Percentiles rank a stretch among this genome's conserved stretches.
phyloP scores from a whole-genome alignment of 1,140 invertebrate species.

The Paralvinella palmiformis region DNA sequence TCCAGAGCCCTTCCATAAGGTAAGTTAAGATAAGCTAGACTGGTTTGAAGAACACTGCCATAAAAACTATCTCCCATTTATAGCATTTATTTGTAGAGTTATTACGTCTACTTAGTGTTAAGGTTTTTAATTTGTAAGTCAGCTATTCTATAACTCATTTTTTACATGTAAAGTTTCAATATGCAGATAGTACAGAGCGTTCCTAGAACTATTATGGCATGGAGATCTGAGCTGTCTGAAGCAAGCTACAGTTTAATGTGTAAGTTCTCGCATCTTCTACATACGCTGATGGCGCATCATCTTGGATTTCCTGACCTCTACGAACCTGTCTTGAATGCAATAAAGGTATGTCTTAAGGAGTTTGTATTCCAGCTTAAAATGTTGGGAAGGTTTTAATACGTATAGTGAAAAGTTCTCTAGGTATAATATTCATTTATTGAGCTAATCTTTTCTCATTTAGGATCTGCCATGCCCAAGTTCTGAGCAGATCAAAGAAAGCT shows the following conservation, averaged over 20 bases:
- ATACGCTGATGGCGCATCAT: constrained; percentile 37
- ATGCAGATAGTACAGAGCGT: constrained; percentile 1
- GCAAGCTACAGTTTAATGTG: neutral
- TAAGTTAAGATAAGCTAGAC: constrained; percentile 18
- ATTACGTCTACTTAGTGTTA: no score
- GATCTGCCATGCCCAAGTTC: constrained; percentile 26
- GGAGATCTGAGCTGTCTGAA: neutral
- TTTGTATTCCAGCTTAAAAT: neutral
- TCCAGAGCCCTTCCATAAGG: constrained; percentile 45
- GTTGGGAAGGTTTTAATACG: neutral
- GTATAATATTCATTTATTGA: neutral
- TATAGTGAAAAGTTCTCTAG: neutral
- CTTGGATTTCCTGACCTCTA: constrained; percentile 47
- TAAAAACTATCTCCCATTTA: neutral
- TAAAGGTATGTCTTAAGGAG: constrained; percentile 31
- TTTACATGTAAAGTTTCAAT: neutral
- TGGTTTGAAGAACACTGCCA: neutral
- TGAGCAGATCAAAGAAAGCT: constrained; percentile 28
- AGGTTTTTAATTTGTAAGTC: no score
- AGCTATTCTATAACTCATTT: no score
- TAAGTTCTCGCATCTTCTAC: neutral
- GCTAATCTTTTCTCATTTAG: constrained; percentile 17
- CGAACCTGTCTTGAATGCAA: constrained; percentile 37
- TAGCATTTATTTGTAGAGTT: neutral
- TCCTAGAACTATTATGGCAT: neutral